Base-by-base conservation (phyloP, 2,888 invertebrate genomes). In the Lamellibrachia columna region DNA sequence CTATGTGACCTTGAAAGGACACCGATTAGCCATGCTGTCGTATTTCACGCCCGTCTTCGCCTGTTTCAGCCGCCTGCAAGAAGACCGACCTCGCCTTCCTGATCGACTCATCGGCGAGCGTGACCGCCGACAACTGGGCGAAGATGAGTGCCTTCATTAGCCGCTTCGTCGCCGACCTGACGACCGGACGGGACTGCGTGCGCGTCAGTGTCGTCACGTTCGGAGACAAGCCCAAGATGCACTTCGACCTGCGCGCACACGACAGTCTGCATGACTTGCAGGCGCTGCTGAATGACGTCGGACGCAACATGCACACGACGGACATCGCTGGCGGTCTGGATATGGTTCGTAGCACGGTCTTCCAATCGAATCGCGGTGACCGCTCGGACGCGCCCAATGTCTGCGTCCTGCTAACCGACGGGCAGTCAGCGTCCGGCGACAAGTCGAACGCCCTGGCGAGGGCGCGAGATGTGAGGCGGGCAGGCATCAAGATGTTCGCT, bases 241-340 rank as follows among this genome's bases (percentile, higher is more conserved):
- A 94, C 92, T 94, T 94, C 91, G 75, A 94, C n/a, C 93, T 94
- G 52, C 93, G 94, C 90, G 93, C 92, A 40, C 94, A 93, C 93
- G 91, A 15, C 55, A 94, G 91, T 1, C 93, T 92, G 52, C 75
- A 91, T 1, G 94, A 94, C 4, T 60, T 95, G 7, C 90, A 93
- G 92, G 53, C 58, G 3, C 95, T 95, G 7, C 93, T 95, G 58
- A 94, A 94, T 75, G 90, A 92, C 2, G 94, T 95, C 22, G 94
- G 93, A 11, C 95, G 95, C 92, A 93, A 93, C 11, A 94, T 94
- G 58, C 95, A 95, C 3, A 94, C 94, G 53, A 95, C 95, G 8
- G 95, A 95, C 94, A 95, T 95, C 0, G 95, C 95, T 11, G 95
- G 93, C 40, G 95, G 94, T 8, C 90, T 95, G 9, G n/a, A 93